Conservation (phyloP, 2,113 vertebrate genomes). For the Nipponia nippon region DNA sequence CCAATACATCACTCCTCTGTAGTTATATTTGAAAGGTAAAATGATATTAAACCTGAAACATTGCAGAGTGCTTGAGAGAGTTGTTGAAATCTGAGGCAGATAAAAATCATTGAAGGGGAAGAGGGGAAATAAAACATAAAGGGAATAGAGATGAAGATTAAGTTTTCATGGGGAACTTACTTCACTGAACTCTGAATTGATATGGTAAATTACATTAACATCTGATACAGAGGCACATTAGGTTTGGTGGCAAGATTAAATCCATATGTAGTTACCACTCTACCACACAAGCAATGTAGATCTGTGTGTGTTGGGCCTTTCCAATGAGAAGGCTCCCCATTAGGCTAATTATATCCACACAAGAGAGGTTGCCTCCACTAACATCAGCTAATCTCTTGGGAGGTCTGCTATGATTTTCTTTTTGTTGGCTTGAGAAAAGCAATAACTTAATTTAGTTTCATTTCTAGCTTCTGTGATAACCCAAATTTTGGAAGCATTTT, state of each 20-base stretch:
- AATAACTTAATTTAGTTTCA: not conserved
- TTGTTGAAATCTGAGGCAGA: conserved; percentile 53
- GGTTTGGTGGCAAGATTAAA: conserved; percentile 45
- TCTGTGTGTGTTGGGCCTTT: not conserved
- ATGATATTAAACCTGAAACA: not conserved
- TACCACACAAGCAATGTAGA: not conserved
- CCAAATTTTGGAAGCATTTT: not conserved
- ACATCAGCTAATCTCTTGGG: not conserved
- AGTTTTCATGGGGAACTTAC: not conserved
- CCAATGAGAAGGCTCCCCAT: not conserved
- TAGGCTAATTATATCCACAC: not conserved
- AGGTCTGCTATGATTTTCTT: not conserved
- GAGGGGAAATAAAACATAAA: not conserved
- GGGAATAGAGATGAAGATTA: not conserved
- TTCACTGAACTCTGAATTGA: conserved; percentile 13
- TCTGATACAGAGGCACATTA: not conserved
- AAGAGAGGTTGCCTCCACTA: not conserved
- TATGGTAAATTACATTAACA: conserved; percentile 34
- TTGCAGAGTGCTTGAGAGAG: not conserved
- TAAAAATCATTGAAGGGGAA: conserved; percentile 13
- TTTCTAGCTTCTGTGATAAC: not conserved
- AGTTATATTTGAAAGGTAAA: conserved; percentile 8
- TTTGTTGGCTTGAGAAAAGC: not conserved
- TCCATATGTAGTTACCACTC: not conserved
- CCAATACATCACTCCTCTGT: not conserved